These are phyloP conservation scores for Aricia artaxerxes DNA, from an alignment of 2,888 invertebrate genomes.

Conservation along the genomic window DNA sequence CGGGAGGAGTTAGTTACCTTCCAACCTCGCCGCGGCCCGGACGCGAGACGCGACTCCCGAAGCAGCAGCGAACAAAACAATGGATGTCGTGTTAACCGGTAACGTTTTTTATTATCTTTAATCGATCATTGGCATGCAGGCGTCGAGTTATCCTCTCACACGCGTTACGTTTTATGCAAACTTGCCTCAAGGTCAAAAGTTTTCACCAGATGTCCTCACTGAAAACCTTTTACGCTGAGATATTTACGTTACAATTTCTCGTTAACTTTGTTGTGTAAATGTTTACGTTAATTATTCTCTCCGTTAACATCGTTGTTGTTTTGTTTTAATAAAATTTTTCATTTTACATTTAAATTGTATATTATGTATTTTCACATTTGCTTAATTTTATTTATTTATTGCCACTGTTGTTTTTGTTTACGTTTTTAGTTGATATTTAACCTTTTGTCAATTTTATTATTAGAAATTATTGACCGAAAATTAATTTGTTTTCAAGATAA, in stretches of 20 bases:
- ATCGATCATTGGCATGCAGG: constrained; percentile 5
- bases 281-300: background rate
- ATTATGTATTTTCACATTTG: background rate
- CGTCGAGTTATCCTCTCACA: background rate
- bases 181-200: constrained; percentile 34
- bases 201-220: constrained; percentile 33
- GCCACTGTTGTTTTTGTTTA: background rate
- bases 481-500: too few relatives aligned
- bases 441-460: too few relatives aligned
- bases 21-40: constrained; percentile 41
- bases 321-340: background rate
- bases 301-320: background rate
- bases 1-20: constrained; percentile 46
- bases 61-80: constrained; percentile 41
- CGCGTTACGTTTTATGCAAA: constrained; percentile 25
- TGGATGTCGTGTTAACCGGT: constrained; percentile 40
- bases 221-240: constrained; percentile 25
- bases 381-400: background rate
- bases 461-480: too few relatives aligned
- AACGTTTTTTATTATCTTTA: constrained; percentile 34
- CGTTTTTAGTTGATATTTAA: too few relatives aligned
- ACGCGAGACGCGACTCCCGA: constrained; percentile 48
- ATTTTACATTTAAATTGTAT: background rate
- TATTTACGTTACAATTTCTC: constrained; percentile 4
- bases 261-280: constrained; percentile 10